Base-by-base conservation (phyloP, 1,140 invertebrate genomes). In the Drosophila tristis region DNA sequence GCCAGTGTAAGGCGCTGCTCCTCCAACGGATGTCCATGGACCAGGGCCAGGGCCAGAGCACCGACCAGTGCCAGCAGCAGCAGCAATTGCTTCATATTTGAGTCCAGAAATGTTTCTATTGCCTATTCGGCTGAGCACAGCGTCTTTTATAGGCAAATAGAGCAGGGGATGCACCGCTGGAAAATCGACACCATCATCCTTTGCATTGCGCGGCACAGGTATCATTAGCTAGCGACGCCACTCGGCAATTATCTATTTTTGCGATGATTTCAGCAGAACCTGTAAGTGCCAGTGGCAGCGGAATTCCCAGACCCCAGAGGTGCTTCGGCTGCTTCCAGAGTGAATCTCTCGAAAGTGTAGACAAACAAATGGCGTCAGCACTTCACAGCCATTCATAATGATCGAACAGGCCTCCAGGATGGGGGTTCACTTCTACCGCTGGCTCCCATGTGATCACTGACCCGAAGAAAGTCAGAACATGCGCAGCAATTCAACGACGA, bases 31-130 rank as follows among this genome's bases (percentile, higher is more conserved):
- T 89, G 75, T 0, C 25, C 64, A 6, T n/a, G 23, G 45, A 44
- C 60, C 54, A 87, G 15, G 15, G 29, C 58, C 26, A 76, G 45
- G 7, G 42, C 57, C 20, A 29, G 35, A 39, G 35, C 25, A n/a
- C 45, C 39, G 23, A 82, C 25, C 11, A 89, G 23, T 0, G 56
- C 51, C 5, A 51, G 8, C 23, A 80, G 15, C 13, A 84, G 15
- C 13, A 84, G 6, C 49, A 65, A 66, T 47, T 63, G 79, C 45
- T 89, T 82, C 84, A 87, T 87, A 47, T 67, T 87, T 59, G 47
- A 57, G 11, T 55, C 15, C 55, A 55, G 29, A 54, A 54, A 53
- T 73, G 66, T 49, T 76, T 80, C 76, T 89, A 75, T 48, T 29
- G 11, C 25, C 6, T 7, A 20, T 8, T 45, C 15, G 50, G 15